phyloP scores from a whole-genome alignment of 1,140 invertebrate species.

The Atopsyche davidsoni region DNA sequence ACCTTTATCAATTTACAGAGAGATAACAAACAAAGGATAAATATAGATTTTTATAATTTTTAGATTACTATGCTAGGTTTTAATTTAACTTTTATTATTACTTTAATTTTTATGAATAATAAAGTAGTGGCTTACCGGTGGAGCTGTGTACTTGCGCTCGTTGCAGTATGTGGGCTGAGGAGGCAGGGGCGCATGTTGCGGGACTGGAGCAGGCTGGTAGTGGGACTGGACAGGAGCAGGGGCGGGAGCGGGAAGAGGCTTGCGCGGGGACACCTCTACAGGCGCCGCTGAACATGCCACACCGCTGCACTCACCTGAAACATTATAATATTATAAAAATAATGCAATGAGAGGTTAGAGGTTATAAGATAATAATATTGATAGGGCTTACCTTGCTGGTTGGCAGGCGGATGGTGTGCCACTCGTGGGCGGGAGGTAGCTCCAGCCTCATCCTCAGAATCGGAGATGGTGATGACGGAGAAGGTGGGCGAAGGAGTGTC shows the following conservation, averaged over 20 bases:
- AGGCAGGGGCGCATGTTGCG: neutral
- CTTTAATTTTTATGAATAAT: no score
- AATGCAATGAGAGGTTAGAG: slow-evolving; percentile 20
- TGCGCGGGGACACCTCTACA: neutral
- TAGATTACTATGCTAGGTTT: no score
- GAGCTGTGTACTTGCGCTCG: slow-evolving; percentile 9
- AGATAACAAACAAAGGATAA: no score
- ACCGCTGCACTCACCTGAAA: slow-evolving; percentile 2
- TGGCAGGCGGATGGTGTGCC: no score
- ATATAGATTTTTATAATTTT: no score
- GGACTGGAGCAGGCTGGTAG: neutral
- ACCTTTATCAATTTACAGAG: no score
- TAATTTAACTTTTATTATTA: no score
- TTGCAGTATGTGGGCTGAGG: neutral
- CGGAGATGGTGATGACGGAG: slow-evolving; percentile 95
- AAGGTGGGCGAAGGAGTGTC: slow-evolving; percentile 90
- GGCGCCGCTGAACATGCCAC: neutral
- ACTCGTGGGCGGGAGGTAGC: no score
- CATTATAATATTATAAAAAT: neutral
- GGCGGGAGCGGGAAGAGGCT: neutral
- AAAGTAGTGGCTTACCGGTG: slow-evolving; percentile 11
- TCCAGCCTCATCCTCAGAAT: slow-evolving; percentile 80
- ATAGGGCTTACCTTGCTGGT: no score
- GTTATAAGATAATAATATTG: slow-evolving; percentile 21
- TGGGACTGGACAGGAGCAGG: neutral